These are phyloP conservation scores for Vanessa tameamea DNA, from an alignment of 1,140 invertebrate genomes.

Conservation along the genomic window DNA sequence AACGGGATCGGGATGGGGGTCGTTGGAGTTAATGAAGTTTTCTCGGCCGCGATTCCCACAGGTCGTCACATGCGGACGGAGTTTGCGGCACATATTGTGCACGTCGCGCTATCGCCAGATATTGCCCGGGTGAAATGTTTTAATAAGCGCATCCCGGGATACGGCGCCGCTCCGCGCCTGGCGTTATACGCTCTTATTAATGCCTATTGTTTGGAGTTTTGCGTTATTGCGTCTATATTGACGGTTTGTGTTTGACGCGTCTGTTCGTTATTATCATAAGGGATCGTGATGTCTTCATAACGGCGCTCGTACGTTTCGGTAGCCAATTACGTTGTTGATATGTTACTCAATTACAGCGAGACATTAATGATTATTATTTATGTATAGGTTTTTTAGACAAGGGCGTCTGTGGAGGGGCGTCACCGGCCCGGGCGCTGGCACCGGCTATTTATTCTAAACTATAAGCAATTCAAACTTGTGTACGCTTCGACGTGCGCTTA, in stretches of 20 bases:
- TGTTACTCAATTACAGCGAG: neutral
- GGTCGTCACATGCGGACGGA: conserved; percentile 75
- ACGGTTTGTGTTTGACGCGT: conserved; percentile 44
- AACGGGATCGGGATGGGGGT: conserved; percentile 46
- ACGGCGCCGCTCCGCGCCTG: conserved; percentile 40
- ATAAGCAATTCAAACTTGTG: conserved; percentile 60
- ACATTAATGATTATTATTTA: neutral
- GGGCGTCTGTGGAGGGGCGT: neutral
- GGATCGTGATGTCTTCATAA: conserved; percentile 32
- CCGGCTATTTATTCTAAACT: conserved; percentile 56
- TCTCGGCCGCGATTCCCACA: conserved; percentile 77
- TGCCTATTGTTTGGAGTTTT: conserved; percentile 78
- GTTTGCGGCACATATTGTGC: conserved; percentile 78
- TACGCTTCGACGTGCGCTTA: conserved; percentile 42
- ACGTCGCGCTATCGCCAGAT: conserved; percentile 68
- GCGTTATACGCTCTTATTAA: conserved; percentile 71
- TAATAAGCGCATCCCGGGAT: conserved; percentile 77
- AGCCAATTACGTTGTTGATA: conserved; percentile 5
- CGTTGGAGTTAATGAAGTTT: conserved; percentile 79
- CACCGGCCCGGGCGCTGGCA: neutral
- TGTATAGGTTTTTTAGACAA: neutral
- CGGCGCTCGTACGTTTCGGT: conserved; percentile 11
- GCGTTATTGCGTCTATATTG: conserved; percentile 66
- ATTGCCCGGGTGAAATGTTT: conserved; percentile 76
- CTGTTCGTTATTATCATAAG: conserved; percentile 43